Percentiles rank a stretch among this genome's conserved stretches.
Conservation (phyloP, 2,113 vertebrate species). For the Formicarius rufipectus region DNA sequence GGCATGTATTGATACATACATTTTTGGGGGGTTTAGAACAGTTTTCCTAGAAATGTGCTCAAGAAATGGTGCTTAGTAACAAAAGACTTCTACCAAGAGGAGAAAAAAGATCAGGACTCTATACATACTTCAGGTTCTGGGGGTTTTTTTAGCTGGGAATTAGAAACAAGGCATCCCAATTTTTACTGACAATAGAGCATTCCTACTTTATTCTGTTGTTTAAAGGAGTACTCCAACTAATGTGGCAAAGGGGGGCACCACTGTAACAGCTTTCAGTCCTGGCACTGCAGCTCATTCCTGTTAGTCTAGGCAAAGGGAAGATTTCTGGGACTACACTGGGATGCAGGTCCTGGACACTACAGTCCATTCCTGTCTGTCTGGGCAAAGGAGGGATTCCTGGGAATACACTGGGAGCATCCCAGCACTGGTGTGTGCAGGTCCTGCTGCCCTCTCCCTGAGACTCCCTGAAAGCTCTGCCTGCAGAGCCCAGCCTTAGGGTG, state of each 20-base stretch:
- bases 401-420: background rate
- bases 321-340: background rate
- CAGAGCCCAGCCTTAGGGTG: background rate
- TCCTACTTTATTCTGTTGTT: background rate
- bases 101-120: background rate
- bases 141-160: background rate
- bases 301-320: too few relatives aligned
- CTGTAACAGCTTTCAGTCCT: background rate
- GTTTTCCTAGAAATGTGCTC: background rate
- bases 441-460: rapidly evolving
- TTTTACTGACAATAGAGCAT: background rate
- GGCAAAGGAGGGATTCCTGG: background rate
- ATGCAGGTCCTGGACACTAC: background rate
- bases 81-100: background rate
- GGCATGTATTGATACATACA: rapidly evolving
- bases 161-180: background rate
- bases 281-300: background rate
- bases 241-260: background rate
- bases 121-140: background rate
- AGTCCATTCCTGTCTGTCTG: background rate
- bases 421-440: background rate
- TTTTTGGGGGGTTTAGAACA: background rate
- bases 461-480: rapidly evolving
- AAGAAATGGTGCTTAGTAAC: background rate
- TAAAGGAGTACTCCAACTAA: background rate